Evolutionary conservation across 2,113 vertebrate species (phyloP), one percentile per base, ranked within the genome.

Genomic region (Epinephelus moara): DNA sequence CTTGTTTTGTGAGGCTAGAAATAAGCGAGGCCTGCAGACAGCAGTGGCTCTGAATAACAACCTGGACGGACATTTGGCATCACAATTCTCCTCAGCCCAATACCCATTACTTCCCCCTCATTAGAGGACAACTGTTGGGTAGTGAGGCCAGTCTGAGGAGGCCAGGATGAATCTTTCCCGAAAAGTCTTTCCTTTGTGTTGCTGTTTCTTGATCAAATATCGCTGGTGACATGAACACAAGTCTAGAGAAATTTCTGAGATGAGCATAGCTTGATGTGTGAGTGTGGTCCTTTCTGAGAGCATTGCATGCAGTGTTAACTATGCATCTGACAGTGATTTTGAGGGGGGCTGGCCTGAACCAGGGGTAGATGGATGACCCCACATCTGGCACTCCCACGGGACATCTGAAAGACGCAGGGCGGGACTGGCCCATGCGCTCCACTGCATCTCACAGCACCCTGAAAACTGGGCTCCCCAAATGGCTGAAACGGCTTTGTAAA

Each of bases 81-180:
- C 90, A 89, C 91, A 91, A 91, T 93, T 90, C 89, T 91, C 87
- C 82, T 75, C 86, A 83, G 91, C 85, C 88, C 85, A 88, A 91
- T 82, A 84, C 89, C 79, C 81, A 94, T 95, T 95, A 95, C 91
- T 95, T 95, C 93, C 94, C 91, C 91, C 89, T 94, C 94, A 95
- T 95, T 95, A 94, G 90, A 90, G 82, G 49, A 86, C 91, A 90
- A 94, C 90, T 94, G 94, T 92, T 91, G 86, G 81, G 27, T 66
- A 82, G 82, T 81, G 84, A 92, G 85, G 89, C 85, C 87, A 81
- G 56, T 82, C 70, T 84, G 56, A 87, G 84, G 85, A 86, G 80
- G 50, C 47, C 50, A 40, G 19, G 37, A 84, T 85, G 74, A 80
- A 86, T 91, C 85, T 88, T 47, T 66, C 25, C 23, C 0, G 0